Conservation (phyloP, 2,888 invertebrate genomes). For the Salpingus planirostris region DNA sequence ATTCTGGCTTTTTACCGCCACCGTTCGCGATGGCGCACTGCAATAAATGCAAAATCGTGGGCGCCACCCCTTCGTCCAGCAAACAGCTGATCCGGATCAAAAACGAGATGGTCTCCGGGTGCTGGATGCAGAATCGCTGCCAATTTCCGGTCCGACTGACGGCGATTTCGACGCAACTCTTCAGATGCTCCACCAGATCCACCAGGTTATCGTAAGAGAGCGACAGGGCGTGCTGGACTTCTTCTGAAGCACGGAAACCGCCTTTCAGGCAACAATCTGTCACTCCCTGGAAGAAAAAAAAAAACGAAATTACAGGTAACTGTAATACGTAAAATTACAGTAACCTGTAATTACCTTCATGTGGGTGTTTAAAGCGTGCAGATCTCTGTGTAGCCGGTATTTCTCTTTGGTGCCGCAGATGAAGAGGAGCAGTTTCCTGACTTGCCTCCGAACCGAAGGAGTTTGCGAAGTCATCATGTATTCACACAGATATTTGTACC, state of each 20-base stretch:
- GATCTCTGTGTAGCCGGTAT: constrained; percentile 87
- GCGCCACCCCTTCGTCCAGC: constrained; percentile 84
- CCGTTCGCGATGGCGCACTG: constrained; percentile 71
- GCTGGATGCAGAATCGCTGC: constrained; percentile 78
- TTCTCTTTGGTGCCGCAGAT: constrained; percentile 94
- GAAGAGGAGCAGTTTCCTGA: constrained; percentile 81
- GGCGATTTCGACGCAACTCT: constrained; percentile 89
- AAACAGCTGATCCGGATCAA: constrained; percentile 77
- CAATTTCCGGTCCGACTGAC: constrained; percentile 87
- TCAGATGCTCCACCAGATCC: constrained; percentile 87
- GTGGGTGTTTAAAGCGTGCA: constrained; percentile 86
- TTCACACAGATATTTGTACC: constrained; percentile 79
- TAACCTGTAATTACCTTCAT: constrained; percentile 58
- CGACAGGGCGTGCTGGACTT: constrained; percentile 44
- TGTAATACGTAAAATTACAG: too few relatives aligned
- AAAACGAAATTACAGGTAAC: too few relatives aligned
- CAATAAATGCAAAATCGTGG: constrained; percentile 80
- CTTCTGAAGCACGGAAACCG: constrained; percentile 41
- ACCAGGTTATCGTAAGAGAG: constrained; percentile 87
- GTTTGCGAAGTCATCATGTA: constrained; percentile 76
- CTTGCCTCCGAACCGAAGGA: constrained; percentile 81
- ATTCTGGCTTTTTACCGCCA: background rate
- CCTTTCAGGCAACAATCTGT: constrained; percentile 31
- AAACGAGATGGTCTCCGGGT: constrained; percentile 68
- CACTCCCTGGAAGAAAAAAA: constrained; percentile 5